Percentiles rank a stretch among this genome's conserved stretches.
These are phyloP conservation scores for Pseudorasbora parva DNA, from an alignment of 2,113 vertebrate genomes.

Conservation along the genomic window DNA sequence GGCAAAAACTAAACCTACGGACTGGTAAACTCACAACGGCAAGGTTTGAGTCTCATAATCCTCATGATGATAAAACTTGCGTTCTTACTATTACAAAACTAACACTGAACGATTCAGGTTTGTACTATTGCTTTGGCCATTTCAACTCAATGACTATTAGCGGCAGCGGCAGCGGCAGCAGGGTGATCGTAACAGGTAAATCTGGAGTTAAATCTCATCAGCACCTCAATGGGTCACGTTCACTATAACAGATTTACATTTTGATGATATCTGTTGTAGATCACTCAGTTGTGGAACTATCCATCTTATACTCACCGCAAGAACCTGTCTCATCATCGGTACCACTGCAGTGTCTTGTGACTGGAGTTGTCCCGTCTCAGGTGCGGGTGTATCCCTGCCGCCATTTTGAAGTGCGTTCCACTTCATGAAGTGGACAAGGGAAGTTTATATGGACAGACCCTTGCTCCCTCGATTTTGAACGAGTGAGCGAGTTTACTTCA, in stretches of 20 bases:
- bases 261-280: slow-evolving; percentile 20
- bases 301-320: slow-evolving; percentile 1
- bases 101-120: slow-evolving; percentile 28
- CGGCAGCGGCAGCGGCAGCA: slow-evolving; percentile 46
- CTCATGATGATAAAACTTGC: slow-evolving; percentile 5
- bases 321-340: background rate
- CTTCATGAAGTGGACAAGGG: too few species aligned
- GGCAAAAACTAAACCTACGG: slow-evolving; percentile 42
- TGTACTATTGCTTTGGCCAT: slow-evolving; percentile 34
- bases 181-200: slow-evolving; percentile 50
- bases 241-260: background rate
- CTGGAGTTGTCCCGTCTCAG: slow-evolving; percentile 26
- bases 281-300: background rate
- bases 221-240: background rate
- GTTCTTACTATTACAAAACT: background rate
- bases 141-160: background rate
- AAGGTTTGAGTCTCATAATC: accelerated
- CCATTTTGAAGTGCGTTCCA: too few species aligned
- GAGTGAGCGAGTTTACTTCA: too few species aligned
- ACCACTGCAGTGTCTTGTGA: slow-evolving; percentile 49
- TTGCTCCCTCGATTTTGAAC: too few species aligned
- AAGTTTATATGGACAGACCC: too few species aligned
- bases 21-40: background rate
- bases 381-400: background rate
- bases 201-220: background rate